Base-by-base conservation (phyloP, 2,797 vertebrate species). In the Echeneis naucrates region DNA sequence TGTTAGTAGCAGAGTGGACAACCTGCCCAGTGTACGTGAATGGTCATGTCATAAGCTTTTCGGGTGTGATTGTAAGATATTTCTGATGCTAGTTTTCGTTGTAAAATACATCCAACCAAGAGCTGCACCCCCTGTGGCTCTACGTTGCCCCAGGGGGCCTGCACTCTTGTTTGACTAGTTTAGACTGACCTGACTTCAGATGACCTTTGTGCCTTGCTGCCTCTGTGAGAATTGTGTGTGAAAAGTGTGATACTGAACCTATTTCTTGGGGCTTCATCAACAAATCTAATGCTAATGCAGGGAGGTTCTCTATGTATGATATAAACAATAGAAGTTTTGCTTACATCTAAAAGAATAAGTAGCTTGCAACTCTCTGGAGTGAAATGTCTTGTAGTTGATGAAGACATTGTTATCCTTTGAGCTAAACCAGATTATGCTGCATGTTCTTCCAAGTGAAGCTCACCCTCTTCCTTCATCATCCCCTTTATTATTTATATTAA, bases 201-300 rank as follows among this genome's bases (percentile, higher is more conserved):
- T 68, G 59, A 81, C 77, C 69, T 56, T 66, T 45, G 24, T 55
- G 71, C 54, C 63, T 44, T n/a, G 26, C 48, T 23, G 30, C 47
- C 10, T 51, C 53, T 57, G 26, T 38, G 19, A 26, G 44, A 77
- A 53, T 73, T 61, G 52, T 16, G 63, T 32, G 3, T 57, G 50
- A 66, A 58, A 66, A 58, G 17, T 47, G 54, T 47, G n/a, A 26
- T 26, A 56, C 50, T 37, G 26, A 57, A 65, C 59, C 45, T 12
- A 2, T 32, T 32, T 72, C 45, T 19, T 27, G 11, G 23, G 3
- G 0, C 56, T 52, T 45, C n/a, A 55, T 57, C 30, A 19, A n/a
- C 40, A 27, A 35, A 69, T 17, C 32, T 12, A 11, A 24, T 26
- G 7, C 47, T 45, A 33, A 63, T 44, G 45, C 58, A 24, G 8